A percentile compares a stretch with the other conserved stretches of the same genome.
These are phyloP conservation scores for Tribolium freemani DNA, from an alignment of 2,888 invertebrate genomes.

Conservation along the genomic window DNA sequence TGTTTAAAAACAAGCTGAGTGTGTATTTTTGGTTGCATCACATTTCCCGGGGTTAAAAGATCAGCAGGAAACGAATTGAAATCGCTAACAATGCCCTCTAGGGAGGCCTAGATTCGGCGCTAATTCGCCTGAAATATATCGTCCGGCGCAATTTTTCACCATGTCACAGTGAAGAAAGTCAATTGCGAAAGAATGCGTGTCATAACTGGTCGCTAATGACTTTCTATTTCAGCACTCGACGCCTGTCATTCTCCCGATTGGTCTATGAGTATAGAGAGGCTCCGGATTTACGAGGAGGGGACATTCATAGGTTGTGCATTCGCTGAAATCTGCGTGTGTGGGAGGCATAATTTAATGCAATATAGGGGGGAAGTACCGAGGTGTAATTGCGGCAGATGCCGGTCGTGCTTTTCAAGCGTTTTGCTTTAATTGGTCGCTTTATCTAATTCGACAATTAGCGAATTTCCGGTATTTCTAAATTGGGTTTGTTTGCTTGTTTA, in stretches of 20 bases:
- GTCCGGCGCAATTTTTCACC: neutral
- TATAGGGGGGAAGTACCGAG: slow-evolving; percentile 38
- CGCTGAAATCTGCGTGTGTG: slow-evolving; percentile 51
- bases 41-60: neutral
- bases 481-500: slow-evolving; percentile 3
- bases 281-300: slow-evolving; percentile 48
- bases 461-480: neutral
- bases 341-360: slow-evolving; percentile 51
- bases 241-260: slow-evolving; percentile 33
- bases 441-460: neutral
- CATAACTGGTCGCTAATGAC: slow-evolving; percentile 28
- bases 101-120: neutral
- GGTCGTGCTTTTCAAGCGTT: neutral
- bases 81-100: neutral
- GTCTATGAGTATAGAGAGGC: slow-evolving; percentile 47
- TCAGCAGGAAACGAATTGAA: neutral
- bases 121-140: neutral
- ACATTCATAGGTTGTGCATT: slow-evolving; percentile 52
- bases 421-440: slow-evolving; percentile 22
- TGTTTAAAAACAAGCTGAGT: neutral
- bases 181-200: slow-evolving; percentile 18
- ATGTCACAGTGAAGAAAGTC: slow-evolving; percentile 18
- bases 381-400: slow-evolving; percentile 25
- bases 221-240: slow-evolving; percentile 34
- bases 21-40: neutral